Evolutionary conservation across 2,797 vertebrate species (phyloP).

Genomic region (Rhabdomys pumilio): DNA sequence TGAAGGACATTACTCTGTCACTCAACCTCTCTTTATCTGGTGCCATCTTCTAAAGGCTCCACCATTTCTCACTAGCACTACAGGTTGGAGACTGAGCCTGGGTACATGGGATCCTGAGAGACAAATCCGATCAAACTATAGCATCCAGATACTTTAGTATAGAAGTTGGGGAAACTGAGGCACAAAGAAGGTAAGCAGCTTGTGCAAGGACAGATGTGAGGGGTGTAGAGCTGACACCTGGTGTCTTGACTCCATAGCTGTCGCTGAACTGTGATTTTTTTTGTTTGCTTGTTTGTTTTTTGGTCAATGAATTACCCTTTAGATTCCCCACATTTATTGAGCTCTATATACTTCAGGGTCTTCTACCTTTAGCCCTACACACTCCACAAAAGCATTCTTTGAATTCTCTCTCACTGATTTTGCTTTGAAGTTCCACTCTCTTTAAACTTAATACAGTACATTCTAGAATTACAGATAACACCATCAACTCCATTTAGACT

Average conservation of each 20-base stretch:
- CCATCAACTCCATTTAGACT: background rate
- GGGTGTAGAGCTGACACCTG: background rate
- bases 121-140: background rate
- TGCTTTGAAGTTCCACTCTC: background rate
- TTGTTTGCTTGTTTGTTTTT: background rate
- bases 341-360: background rate
- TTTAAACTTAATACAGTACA: background rate
- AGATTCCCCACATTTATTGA: background rate
- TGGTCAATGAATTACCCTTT: background rate
- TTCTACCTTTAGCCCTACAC: background rate
- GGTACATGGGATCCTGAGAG: background rate
- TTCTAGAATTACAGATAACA: background rate
- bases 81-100: background rate
- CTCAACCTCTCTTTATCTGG: background rate
- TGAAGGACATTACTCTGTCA: background rate
- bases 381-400: background rate
- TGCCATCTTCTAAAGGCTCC: background rate
- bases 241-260: background rate
- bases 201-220: background rate
- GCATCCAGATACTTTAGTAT: background rate
- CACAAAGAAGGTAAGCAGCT: background rate
- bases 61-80: no score
- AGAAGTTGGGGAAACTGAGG: background rate
- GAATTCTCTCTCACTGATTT: background rate
- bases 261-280: background rate